Evolutionary conservation across 2,113 vertebrate species (phyloP), one percentile per base, ranked within the genome.

Genomic region (Ploceus nigricollis): DNA sequence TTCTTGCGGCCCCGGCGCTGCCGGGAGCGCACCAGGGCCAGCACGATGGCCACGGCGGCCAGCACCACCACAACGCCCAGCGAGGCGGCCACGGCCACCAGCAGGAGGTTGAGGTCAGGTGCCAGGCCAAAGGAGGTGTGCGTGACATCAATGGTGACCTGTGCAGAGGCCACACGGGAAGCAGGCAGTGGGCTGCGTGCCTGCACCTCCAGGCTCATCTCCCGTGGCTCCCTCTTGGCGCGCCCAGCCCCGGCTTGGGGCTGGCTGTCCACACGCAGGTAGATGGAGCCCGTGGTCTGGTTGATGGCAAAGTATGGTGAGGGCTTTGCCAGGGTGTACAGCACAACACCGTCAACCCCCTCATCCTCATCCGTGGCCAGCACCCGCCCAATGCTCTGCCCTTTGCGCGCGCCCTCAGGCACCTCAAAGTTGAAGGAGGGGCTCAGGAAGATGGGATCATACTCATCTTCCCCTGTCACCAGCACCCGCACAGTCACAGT

Each of bases 221-320:
- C 96, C 8, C 99, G 98, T 0, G 98, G 98, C 66, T 99, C 99
- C 71, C 98, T 97, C 85, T 98, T 98, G 66, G 97, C 73, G 0
- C 97, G 97, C n/a, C 96, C 92, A 1, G 95, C 95, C 31, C 92
- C 90, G 0, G 77, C 61, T 15, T 98, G 98, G 12, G 98, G 97
- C 53, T 98, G 98, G 91, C 98, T 98, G 94, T 99, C 99, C 94
- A 99, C 77, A 13, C 98, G 99, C 40, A 99, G 97, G 96, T 98
- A 99, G 81, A 99, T 91, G 57, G 98, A 98, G 21, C 99, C 99
- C 0, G 98, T 99, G 54, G 99, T 99, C 93, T 98, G 98, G 93
- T 99, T 99, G 85, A 99, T 97, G n/a, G 98, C 98, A 58, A 99
- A 99, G 96, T 98, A 99, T 0, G 98, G 99, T 0, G 99, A 99